Evolutionary conservation across 2,888 invertebrate species (phyloP), one percentile per base, ranked within the genome.

Genomic region (Arrhopalites spinosus): DNA sequence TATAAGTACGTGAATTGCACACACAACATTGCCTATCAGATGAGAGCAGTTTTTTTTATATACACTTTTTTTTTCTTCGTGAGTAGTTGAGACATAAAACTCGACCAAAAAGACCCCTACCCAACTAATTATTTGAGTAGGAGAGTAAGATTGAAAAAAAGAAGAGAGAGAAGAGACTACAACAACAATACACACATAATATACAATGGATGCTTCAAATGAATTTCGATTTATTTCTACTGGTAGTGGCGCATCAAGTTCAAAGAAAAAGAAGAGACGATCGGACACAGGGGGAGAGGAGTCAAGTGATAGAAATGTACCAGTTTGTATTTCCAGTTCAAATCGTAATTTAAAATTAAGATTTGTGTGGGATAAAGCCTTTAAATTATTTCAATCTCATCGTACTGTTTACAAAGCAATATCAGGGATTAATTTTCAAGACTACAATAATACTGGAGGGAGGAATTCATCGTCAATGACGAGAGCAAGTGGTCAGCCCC

Each of bases 311-410:
- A 36, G 83, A 43, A 78, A 67, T 43, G 81, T 83, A 15, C 83
- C 81, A 5, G 83, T 83, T 7, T 79, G 80, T 56, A 77, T 82
- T 45, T 79, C 80, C 73, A 81, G 80, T 68, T 77, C 81, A n/a
- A 82, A 80, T 67, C 77, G 78, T 8, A 82, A 82, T 74, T 78
- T 83, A 15, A 83, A 82, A 67, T 72, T 83, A 45, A 67, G 81
- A 43, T 83, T 83, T 74, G 79, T 83, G 27, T 83, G 83, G 83
- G 81, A 83, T 78, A 81, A 82, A 70, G 83, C 83, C 3, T 83
- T 83, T 74, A 82, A 82, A 74, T 70, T 83, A 36, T 83, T 83
- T 68, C 79, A 81, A 56, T 79, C 81, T 7, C 79, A 81, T 59
- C 76, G 80, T 7, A 80, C 81, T 0, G 81, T 83, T 29, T 83